Conservation (phyloP, 2,888 invertebrate species). For the Rhamnusium bicolor region DNA sequence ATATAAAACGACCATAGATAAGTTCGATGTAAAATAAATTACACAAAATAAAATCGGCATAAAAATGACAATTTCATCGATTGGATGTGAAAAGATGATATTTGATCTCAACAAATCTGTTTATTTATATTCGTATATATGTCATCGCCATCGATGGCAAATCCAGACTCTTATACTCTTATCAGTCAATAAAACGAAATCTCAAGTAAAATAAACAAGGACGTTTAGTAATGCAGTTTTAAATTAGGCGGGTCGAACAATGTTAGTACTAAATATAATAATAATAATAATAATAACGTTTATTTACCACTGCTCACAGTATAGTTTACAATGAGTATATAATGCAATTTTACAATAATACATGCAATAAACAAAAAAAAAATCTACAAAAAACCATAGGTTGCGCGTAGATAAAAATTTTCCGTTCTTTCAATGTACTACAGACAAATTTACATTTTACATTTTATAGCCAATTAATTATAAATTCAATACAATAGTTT, state of each 20-base stretch:
- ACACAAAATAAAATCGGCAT: not conserved
- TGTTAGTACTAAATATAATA: not conserved
- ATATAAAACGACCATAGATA: not conserved
- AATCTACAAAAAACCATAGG: too few species aligned
- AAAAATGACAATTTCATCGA: not conserved
- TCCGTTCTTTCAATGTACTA: too few species aligned
- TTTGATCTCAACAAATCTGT: not conserved
- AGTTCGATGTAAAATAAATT: not conserved
- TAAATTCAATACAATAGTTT: too few species aligned
- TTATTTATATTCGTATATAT: not conserved
- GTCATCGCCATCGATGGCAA: not conserved
- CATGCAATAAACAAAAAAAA: too few species aligned
- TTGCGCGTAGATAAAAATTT: too few species aligned
- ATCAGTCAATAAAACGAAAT: not conserved
- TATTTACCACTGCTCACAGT: too few species aligned
- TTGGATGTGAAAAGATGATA: not conserved
- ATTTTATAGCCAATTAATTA: too few species aligned
- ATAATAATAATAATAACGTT: too few species aligned
- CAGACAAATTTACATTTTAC: too few species aligned
- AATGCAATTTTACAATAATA: too few species aligned
- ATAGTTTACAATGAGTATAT: too few species aligned
- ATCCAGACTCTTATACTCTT: not conserved
- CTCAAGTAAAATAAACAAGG: not conserved
- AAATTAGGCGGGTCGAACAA: not conserved
- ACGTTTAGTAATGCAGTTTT: not conserved